These are phyloP conservation scores for Saccostrea echinata DNA, from an alignment of 1,140 invertebrate genomes.

Conservation along the genomic window DNA sequence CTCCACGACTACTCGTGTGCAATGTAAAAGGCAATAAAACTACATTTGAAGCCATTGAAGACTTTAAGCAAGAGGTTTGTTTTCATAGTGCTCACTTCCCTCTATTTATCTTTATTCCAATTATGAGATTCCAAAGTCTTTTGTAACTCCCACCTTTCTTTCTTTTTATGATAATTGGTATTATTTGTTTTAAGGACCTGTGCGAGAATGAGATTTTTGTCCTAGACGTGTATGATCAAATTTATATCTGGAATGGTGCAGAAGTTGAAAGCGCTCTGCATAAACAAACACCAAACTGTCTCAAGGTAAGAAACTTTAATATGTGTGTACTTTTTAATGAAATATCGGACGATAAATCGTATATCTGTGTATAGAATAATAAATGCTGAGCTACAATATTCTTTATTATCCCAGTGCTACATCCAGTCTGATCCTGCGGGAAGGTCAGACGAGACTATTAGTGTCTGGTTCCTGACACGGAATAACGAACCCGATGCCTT, in stretches of 20 bases:
- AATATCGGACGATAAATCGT: too few species aligned
- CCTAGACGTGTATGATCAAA: slow-evolving; percentile 54
- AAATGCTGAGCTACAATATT: too few species aligned
- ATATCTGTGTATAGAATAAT: too few species aligned
- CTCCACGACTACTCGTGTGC: slow-evolving; percentile 44
- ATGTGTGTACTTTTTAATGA: too few species aligned
- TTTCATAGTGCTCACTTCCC: neutral
- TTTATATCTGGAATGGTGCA: slow-evolving; percentile 61
- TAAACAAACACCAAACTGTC: neutral
- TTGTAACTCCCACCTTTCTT: neutral
- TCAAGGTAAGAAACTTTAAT: neutral
- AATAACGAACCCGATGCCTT: slow-evolving; percentile 60
- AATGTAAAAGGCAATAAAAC: neutral
- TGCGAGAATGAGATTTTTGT: slow-evolving; percentile 48
- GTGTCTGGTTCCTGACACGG: slow-evolving; percentile 59
- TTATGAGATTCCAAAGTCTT: neutral
- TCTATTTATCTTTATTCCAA: neutral
- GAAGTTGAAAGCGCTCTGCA: slow-evolving; percentile 13
- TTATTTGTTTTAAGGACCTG: slow-evolving; percentile 43
- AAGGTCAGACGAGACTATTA: slow-evolving; percentile 46
- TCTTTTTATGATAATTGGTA: neutral
- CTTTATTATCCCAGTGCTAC: slow-evolving; percentile 51
- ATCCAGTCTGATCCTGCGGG: slow-evolving; percentile 56
- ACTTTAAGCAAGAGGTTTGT: slow-evolving; percentile 45
- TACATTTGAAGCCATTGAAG: slow-evolving; percentile 45